These are phyloP conservation scores for Auanema freiburgensis DNA, from an alignment of 2,888 invertebrate species.

Conservation along the genomic window DNA sequence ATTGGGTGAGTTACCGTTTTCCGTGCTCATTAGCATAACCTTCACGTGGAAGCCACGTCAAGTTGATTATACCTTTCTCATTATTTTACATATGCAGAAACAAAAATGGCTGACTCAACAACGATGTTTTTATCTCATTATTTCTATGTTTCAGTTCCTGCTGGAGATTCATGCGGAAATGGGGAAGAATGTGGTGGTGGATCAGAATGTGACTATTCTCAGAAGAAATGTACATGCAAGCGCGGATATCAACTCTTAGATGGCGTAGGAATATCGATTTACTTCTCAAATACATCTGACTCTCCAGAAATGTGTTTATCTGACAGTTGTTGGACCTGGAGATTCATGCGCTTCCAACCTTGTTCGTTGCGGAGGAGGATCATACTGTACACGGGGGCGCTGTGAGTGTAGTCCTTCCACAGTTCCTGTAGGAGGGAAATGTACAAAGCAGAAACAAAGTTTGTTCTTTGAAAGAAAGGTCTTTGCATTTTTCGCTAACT, in stretches of 20 bases:
- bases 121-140: too few species aligned
- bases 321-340: slow-evolving; percentile 29
- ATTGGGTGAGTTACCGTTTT: slow-evolving; percentile 30
- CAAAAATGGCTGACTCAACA: too few species aligned
- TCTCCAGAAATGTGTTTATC: slow-evolving; percentile 26
- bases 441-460: slow-evolving; percentile 34
- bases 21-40: too few species aligned
- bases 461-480: not conserved
- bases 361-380: slow-evolving; percentile 37
- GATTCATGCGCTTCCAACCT: slow-evolving; percentile 30
- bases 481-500: slow-evolving; percentile 6
- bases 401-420: slow-evolving; percentile 41
- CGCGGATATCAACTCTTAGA: slow-evolving; percentile 25
- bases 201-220: slow-evolving; percentile 45
- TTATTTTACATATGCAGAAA: not conserved
- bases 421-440: slow-evolving; percentile 35
- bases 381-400: slow-evolving; percentile 38
- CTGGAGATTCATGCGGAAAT: slow-evolving; percentile 50
- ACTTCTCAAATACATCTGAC: not conserved
- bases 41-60: too few species aligned
- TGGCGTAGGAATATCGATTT: not conserved
- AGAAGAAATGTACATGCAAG: slow-evolving; percentile 44
- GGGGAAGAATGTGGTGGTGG: slow-evolving; percentile 53
- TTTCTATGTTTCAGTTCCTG: slow-evolving; percentile 28
- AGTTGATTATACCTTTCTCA: slow-evolving; percentile 11